Base-by-base conservation (phyloP, 30 jellyfish, hydroid and myxozoan genomes). In the Catostylus mosaicus region DNA sequence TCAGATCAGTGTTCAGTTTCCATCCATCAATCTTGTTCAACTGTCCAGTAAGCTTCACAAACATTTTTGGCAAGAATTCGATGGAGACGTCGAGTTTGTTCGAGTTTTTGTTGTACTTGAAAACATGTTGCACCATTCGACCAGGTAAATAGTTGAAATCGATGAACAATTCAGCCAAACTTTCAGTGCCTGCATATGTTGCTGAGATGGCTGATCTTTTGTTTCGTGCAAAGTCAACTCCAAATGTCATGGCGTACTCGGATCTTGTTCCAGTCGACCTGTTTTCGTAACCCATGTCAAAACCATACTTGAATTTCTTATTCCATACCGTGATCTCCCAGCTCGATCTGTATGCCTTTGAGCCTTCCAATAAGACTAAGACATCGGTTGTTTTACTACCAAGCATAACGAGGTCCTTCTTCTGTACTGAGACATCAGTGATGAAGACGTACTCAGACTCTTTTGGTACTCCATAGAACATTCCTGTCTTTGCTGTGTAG, bases 31-130 rank as follows among this genome's bases (percentile, higher is more conserved):
- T 36, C 62, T 73, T 75, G 83, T 80, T 96, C 43, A 89, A 30
- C 9, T 89, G 85, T 22, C 91, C 96, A 24, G 69, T 46, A 59
- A 88, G 73, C 45, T 43, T 84, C 52, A 87, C 84, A 67, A 59
- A 84, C 99, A 95, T 95, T 80, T 80, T 95, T 18, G 99, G 99
- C 88, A 95, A 71, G 73, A 95, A 95, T 52, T 95, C 99, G 36
- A 95, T 64, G 46, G 94, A 46, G 40, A 76, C 79, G 11, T 75
- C 94, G 19, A 95, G 47, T 46, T 73, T 82, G 18, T 73, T 82
- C 43, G 78, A 70, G 22, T 32, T 52, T 38, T 80, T 89, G 87
- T 32, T 35, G 92, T 77, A 88, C 24, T 43, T 54, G 65, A 90
- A 46, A 27, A 38, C 36, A 63, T 95, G 97, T 19, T 72, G 63